Base-by-base conservation (phyloP, 1,140 invertebrate species). In the Heliothis virescens region DNA sequence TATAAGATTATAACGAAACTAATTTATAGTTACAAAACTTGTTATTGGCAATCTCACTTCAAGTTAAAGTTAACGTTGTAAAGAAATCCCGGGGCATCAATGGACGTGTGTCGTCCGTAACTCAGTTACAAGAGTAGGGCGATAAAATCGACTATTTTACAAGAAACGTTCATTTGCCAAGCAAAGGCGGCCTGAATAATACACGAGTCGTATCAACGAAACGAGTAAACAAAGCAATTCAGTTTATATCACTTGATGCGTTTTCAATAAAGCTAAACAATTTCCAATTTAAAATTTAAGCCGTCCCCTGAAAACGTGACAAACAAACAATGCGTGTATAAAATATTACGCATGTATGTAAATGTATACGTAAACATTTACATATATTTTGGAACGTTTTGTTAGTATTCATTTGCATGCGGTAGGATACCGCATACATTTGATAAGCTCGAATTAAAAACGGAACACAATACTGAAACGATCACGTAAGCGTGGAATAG, bases 211-310 rank as follows among this genome's bases (percentile, higher is more conserved):
- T 16, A 41, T 48, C 63, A 26, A 41, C 63, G 34, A 12, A 16
- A 21, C 16, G 16, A 26, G 63, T 67, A 65, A 79, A 75, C 59
- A 80, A 73, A 29, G 55, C 53, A n/a, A 78, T 76, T 72, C 34
- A 21, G 16, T 78, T 73, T 53, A 80, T 76, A 67, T 7, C n/a
- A 71, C 47, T 71, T 73, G 26, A 78, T 69, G 52, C 29, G 34
- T 34, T 69, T 69, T 60, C 63, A 76, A 75, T 67, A 74, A 50
- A 65, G 52, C 48, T 60, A 62, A 52, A 62, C 53, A 71, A 52
- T 60, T 52, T 74, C 67, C 62, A 72, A 76, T 77, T 81, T 77
- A 71, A 76, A 72, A 75, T 75, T 69, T 75, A 69, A 69, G 59
- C 55, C 26, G 26, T 13, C 55, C 55, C n/a, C 57, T 48, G 72